Conservation (phyloP, 2,888 invertebrate genomes). For the Philonicus albiceps region DNA sequence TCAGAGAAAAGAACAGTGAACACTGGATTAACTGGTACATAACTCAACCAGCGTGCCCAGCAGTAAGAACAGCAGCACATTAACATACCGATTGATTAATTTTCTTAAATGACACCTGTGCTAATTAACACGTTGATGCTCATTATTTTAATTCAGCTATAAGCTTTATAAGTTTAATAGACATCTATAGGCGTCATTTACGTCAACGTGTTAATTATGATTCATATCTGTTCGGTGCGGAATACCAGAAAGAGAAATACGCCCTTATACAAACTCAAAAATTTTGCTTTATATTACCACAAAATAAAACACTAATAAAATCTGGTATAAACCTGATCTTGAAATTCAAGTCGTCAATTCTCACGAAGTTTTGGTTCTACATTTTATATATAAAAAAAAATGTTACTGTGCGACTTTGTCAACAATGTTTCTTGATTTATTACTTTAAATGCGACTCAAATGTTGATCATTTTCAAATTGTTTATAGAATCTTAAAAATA, state of each 20-base stretch:
- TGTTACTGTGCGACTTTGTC: background rate
- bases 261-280: background rate
- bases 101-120: background rate
- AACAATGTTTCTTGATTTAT: background rate
- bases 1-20: no score
- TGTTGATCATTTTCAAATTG: background rate
- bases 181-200: no score
- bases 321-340: background rate
- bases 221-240: background rate
- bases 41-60: background rate
- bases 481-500: background rate
- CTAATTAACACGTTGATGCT: no score
- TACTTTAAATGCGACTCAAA: background rate
- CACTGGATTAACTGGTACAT: no score
- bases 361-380: background rate
- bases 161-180: no score
- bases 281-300: background rate
- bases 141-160: no score
- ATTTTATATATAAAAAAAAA: background rate
- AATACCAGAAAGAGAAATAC: background rate
- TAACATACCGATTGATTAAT: background rate
- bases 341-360: background rate
- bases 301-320: background rate
- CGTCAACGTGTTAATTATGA: no score
- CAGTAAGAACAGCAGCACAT: background rate